Percentiles rank a stretch among this genome's conserved stretches.
These are phyloP conservation scores for Equus quagga DNA, from an alignment of 2,113 vertebrate species.

Conservation along the genomic window DNA sequence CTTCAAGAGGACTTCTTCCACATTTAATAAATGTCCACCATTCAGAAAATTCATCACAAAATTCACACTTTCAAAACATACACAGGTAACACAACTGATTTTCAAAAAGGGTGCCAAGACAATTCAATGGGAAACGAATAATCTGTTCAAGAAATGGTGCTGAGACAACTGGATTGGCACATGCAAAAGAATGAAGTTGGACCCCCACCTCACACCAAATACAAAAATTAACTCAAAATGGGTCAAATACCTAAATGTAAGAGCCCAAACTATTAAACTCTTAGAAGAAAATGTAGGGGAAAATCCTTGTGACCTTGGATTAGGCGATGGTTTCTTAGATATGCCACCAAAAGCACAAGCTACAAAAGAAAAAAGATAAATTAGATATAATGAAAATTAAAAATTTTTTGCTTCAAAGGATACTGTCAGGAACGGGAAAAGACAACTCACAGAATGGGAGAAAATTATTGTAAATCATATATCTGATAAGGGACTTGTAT, in stretches of 20 bases:
- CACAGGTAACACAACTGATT: not conserved
- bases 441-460: not conserved
- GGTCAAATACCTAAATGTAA: slow-evolving; percentile 11
- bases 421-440: not conserved
- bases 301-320: not conserved
- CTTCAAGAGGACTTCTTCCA: not conserved
- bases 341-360: not conserved
- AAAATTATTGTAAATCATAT: slow-evolving; percentile 35
- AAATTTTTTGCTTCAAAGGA: slow-evolving; percentile 22
- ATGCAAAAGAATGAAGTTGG: not conserved
- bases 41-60: slow-evolving; percentile 26
- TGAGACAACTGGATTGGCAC: not conserved
- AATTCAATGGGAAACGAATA: not conserved
- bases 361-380: not conserved
- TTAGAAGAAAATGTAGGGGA: not conserved
- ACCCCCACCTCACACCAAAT: not conserved
- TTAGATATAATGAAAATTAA: not conserved
- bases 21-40: not conserved
- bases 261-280: not conserved
- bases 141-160: not conserved
- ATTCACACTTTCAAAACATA: slow-evolving; percentile 35
- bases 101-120: not conserved
- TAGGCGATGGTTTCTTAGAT: slow-evolving; percentile 4
- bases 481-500: not conserved
- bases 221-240: slow-evolving; percentile 19